These are phyloP conservation scores for Allacma fusca DNA, from an alignment of 2,888 invertebrate genomes.

Conservation along the genomic window DNA sequence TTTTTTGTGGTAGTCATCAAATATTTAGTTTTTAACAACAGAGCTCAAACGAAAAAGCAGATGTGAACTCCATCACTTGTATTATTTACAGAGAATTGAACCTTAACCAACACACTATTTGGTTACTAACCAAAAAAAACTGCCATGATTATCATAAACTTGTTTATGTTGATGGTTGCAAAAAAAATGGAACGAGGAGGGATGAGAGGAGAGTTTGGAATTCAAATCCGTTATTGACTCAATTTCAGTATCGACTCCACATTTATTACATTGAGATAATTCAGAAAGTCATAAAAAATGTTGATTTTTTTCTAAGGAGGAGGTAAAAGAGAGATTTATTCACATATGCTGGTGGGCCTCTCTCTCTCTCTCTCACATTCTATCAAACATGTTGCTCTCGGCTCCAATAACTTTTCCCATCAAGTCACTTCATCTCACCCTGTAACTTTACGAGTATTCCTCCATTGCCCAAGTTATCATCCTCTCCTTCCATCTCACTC, in stretches of 20 bases:
- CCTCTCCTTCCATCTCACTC: neutral
- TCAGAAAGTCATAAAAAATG: neutral
- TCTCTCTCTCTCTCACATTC: neutral
- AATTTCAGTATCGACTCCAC: neutral
- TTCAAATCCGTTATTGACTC: neutral
- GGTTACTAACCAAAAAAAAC: too few species aligned
- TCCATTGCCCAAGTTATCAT: conserved; percentile 29
- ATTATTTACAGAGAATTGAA: too few species aligned
- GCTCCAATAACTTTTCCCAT: conserved; percentile 37
- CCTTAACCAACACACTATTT: too few species aligned
- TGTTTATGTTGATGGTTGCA: too few species aligned
- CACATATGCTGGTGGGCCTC: neutral
- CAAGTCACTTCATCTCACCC: conserved; percentile 30
- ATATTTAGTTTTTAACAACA: too few species aligned
- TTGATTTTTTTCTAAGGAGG: neutral
- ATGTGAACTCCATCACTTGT: too few species aligned
- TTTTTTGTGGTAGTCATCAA: too few species aligned
- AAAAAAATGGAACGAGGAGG: neutral
- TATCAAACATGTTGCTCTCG: neutral
- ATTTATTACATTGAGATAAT: neutral
- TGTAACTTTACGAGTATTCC: conserved; percentile 28
- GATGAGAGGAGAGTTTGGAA: neutral
- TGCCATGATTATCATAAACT: neutral
- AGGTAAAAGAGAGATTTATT: neutral
- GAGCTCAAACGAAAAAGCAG: too few species aligned